Evolutionary conservation across 2,113 vertebrate species (phyloP).

Genomic region (Fukomys damarensis): DNA sequence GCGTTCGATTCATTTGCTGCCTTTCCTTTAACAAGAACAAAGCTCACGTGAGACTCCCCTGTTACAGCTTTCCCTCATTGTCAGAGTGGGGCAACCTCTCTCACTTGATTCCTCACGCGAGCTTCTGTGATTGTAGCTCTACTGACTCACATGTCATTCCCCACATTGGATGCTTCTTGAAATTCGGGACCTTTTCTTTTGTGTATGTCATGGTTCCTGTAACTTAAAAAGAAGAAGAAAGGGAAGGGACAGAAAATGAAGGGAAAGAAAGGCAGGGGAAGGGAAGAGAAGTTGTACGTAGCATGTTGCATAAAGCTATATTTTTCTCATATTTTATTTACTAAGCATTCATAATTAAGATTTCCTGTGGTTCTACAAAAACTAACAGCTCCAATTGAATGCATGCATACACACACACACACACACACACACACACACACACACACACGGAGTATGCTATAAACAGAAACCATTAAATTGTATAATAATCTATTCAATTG

Average conservation of each 20-base stretch:
- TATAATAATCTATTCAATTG: constrained; percentile 8
- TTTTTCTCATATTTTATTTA: neutral
- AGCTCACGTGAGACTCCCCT: neutral
- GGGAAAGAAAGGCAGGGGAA: neutral
- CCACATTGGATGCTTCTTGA: neutral
- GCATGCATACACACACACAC: neutral
- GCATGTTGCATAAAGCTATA: neutral
- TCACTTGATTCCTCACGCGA: neutral
- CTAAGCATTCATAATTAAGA: neutral
- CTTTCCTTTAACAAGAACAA: constrained; percentile 21
- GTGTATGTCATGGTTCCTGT: neutral
- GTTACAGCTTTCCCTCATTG: neutral
- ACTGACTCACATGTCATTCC: neutral
- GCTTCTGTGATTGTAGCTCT: neutral
- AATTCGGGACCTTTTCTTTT: neutral
- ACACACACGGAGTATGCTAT: neutral
- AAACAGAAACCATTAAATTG: neutral
- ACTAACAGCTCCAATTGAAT: neutral
- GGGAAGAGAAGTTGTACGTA: no score
- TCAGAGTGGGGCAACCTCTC: neutral
- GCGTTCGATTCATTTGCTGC: neutral
- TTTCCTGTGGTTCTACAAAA: constrained; percentile 33
- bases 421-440: neutral
- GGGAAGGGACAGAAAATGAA: neutral
- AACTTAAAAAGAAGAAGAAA: neutral